These are phyloP conservation scores for Rostratula benghalensis DNA, from an alignment of 2,113 vertebrate species.

Conservation along the genomic window DNA sequence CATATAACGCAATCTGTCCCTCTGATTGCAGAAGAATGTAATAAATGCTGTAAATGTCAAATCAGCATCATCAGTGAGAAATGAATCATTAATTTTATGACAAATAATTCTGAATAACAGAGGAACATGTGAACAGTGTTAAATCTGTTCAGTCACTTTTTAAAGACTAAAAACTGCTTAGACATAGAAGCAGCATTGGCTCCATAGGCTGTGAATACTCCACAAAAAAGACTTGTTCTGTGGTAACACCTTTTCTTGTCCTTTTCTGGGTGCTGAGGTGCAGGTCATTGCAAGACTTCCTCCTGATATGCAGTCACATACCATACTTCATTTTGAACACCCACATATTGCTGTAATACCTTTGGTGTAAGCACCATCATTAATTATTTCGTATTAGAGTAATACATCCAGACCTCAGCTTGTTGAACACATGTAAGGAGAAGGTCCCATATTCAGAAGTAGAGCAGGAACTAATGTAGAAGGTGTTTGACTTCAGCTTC, in stretches of 20 bases:
- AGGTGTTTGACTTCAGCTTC: neutral
- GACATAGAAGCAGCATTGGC: neutral
- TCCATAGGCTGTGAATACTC: neutral
- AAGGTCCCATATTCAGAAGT: neutral
- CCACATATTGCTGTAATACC: neutral
- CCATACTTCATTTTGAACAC: neutral
- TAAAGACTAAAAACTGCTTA: neutral
- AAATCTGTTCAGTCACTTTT: neutral
- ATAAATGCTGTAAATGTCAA: neutral
- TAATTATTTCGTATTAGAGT: neutral
- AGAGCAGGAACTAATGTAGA: neutral
- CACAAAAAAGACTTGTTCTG: neutral
- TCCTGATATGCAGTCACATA: neutral
- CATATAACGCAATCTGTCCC: neutral
- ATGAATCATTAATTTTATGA: neutral
- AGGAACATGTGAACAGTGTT: neutral
- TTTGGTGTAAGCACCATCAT: neutral
- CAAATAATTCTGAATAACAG: neutral
- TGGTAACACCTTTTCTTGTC: neutral
- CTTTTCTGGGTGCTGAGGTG: neutral
- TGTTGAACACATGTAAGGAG: neutral
- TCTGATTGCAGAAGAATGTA: neutral
- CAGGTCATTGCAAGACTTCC: neutral
- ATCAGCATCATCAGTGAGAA: neutral
- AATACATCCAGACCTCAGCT: neutral